Conservation (phyloP, 2,888 invertebrate species). For the Schrankia costaestrigalis region DNA sequence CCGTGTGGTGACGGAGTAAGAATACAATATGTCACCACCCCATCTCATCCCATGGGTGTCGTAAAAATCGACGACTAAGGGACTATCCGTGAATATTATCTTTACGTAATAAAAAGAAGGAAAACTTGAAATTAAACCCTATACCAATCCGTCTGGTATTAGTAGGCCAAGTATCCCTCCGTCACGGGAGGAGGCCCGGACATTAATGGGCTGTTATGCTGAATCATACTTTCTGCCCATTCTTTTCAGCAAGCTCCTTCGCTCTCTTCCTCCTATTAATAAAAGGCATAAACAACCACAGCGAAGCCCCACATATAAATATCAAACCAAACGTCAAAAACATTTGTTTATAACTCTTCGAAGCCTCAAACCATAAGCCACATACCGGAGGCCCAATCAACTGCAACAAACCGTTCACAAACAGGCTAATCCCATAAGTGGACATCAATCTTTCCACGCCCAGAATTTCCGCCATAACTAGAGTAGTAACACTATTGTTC, state of each 20-base stretch:
- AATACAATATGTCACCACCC: no score
- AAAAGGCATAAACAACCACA: constrained; percentile 89
- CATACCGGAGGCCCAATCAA: constrained; percentile 90
- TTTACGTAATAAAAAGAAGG: no score
- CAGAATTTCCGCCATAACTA: constrained; percentile 93
- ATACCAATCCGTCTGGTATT: no score
- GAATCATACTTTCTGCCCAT: constrained; percentile 18
- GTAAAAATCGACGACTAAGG: no score
- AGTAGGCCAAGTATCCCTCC: no score
- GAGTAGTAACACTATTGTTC: constrained; percentile 91
- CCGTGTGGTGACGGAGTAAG: no score
- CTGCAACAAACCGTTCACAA: constrained; percentile 91
- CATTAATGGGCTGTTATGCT: no score
- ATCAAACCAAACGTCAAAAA: constrained; percentile 88
- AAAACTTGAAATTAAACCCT: no score
- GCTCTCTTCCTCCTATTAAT: constrained; percentile 73
- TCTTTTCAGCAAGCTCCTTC: constrained; percentile 33
- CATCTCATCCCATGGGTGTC: no score
- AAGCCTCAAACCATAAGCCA: constrained; percentile 84
- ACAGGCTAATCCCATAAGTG: constrained; percentile 92
- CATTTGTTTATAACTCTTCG: constrained; percentile 84
- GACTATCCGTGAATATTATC: no score
- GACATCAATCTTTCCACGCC: constrained; percentile 91
- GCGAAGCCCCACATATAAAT: constrained; percentile 85
- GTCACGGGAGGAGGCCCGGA: no score